Evolutionary conservation across 2,113 vertebrate species (phyloP), one percentile per base, ranked within the genome.

Genomic region (Apistogramma diplotaenia): DNA sequence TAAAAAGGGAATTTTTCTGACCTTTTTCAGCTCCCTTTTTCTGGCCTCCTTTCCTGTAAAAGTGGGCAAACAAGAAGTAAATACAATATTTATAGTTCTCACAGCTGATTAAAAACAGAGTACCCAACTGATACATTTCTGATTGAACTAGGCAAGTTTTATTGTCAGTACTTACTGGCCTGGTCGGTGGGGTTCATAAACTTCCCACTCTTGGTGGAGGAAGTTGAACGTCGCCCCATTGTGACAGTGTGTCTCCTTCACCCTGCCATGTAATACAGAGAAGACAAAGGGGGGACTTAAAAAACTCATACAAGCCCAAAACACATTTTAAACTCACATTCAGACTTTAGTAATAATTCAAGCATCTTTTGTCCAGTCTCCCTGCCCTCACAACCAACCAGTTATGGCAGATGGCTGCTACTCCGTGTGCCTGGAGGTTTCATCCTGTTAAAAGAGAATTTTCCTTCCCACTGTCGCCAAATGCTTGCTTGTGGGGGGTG

Each of bases 121-220:
- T 15, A 5, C 12, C 7, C 8, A 18, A 31, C 18, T 60, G 7
- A n/a, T 37, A 1, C 12, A 12, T 6, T 18, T 5, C 16, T n/a
- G 12, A 61, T 18, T 13, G 55, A 49, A 4, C 49, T 9, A 35
- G 43, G 3, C 37, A 51, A 13, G 0, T 18, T 37, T 18, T 58
- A 10, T 12, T n/a, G 1, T 79, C 1, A 8, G 65, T 59, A 99
- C 98, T 97, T 94, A 99, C 98, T 95, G 85, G 98, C 98, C 93
- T 99, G 98, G 90, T 99, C 98, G 0, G 98, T 99, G 93, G 98
- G 98, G 79, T 99, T 99, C 98, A 99, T 99, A 71, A 99, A 99
- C 87, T 99, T 99, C 91, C 98, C 98, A 96, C 98, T 99, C 96
- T 99, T 99, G 94, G 98, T 99, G 97, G 98, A 99, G 70, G 98